Base-by-base conservation (phyloP, 2,888 invertebrate species). In the Catocala sponsa region DNA sequence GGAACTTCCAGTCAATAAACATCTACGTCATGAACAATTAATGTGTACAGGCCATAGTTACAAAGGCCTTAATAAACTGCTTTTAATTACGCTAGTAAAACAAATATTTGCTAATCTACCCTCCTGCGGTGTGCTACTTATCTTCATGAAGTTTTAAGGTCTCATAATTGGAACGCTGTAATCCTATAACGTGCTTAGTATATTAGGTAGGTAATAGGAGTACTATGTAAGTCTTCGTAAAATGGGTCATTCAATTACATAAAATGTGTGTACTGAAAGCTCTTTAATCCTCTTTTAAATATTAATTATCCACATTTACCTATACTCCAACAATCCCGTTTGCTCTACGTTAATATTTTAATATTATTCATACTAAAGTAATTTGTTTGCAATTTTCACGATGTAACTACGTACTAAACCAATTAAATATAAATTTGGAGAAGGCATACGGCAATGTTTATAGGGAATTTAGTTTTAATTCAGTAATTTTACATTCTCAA, bases 81-180 rank as follows among this genome's bases (percentile, higher is more conserved):
- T 38, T 47, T 38, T 47, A 55, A 55, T 55, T 41, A 47, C 6
- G 48, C 41, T 47, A 41, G 38, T 55, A 41, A 25, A 55, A 55
- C 25, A 32, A 42, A 55, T 55, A 48, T 55, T 55, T 49, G 49
- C 41, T 42, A 55, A 43, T 56, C 41, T 56, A 35, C 10, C 33
- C 32, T 33, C 33, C 42, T 25, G 35, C 10, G 12, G 32, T 25
- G 6, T 13, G 4, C 55, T 41, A 38, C 15, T 46, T 12, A 53
- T n/a, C 33, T 35, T 12, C 13, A 55, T 10, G 13, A 43, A 47
- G 35, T 49, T 53, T 48, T n/a, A 48, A 59, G 42, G 51, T 53
- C 32, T 44, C 53, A 15, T 35, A 48, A 43, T 35, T 35, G 6
- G 10, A 13, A 13, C 2, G 9, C n/a, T 46, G 32, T 55, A 42